phyloP scores from a whole-genome alignment of 2,888 invertebrate genomes.

The Thecophora atra region DNA sequence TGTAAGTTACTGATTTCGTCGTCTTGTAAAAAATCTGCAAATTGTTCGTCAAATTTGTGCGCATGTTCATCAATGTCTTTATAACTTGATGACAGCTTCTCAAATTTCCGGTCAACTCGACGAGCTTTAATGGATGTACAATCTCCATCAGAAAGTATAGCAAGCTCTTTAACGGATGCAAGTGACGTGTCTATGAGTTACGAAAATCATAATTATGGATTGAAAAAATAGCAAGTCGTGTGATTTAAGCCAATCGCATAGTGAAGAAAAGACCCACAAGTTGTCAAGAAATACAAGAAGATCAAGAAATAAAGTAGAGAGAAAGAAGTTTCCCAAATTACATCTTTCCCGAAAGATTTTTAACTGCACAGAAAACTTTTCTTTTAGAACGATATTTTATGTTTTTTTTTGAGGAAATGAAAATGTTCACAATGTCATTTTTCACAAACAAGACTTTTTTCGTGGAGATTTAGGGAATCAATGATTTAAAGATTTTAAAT shows the following conservation, averaged over 20 bases:
- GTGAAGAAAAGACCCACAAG: too few relatives aligned
- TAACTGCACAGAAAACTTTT: not conserved
- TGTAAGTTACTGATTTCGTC: slow-evolving; percentile 65
- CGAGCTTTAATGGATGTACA: slow-evolving; percentile 50
- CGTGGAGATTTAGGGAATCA: too few relatives aligned
- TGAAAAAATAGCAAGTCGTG: not conserved
- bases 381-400: too few relatives aligned
- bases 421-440: too few relatives aligned
- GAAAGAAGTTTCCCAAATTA: not conserved
- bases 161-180: not conserved
- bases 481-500: too few relatives aligned
- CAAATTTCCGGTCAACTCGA: slow-evolving; percentile 63
- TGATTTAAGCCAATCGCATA: too few relatives aligned
- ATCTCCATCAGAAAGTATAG: slow-evolving; percentile 45
- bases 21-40: slow-evolving; percentile 59
- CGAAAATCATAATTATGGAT: slow-evolving; percentile 3
- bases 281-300: too few relatives aligned
- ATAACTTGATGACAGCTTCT: slow-evolving; percentile 59
- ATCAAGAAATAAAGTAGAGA: too few relatives aligned
- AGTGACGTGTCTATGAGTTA: not conserved
- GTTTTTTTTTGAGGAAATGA: too few relatives aligned
- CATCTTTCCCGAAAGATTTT: not conserved
- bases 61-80: slow-evolving; percentile 57
- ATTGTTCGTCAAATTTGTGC: slow-evolving; percentile 58
- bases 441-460: too few relatives aligned